These are phyloP conservation scores for Crax fasciolata DNA, from an alignment of 2,797 vertebrate species.

Conservation along the genomic window DNA sequence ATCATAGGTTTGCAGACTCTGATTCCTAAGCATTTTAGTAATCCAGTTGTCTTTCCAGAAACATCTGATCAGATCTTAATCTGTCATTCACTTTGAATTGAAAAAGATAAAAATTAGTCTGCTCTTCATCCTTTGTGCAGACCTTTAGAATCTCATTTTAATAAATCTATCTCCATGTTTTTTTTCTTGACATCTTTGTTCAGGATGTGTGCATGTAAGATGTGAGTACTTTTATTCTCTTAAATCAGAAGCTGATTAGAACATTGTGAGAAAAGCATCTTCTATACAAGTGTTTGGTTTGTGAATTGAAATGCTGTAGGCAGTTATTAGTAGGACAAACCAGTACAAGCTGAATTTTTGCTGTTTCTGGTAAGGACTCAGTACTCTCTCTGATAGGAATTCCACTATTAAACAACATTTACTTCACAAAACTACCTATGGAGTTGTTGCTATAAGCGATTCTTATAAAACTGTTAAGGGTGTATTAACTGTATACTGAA, in stretches of 20 bases:
- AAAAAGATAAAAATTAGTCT: background rate
- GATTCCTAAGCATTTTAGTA: background rate
- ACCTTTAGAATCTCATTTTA: background rate
- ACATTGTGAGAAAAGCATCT: background rate
- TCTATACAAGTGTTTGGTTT: background rate
- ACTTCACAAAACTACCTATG: background rate
- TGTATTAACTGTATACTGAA: background rate
- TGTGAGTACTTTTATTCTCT: background rate
- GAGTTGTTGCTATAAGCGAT: background rate
- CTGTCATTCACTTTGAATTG: background rate
- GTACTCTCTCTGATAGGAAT: background rate
- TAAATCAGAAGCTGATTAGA: background rate
- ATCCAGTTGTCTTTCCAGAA: background rate
- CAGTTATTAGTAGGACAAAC: background rate
- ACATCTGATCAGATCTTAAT: background rate
- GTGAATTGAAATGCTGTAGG: background rate
- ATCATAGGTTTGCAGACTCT: background rate
- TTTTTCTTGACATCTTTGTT: background rate
- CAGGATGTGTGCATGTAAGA: background rate
- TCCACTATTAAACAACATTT: background rate
- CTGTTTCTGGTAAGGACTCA: background rate
- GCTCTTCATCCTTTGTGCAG: background rate
- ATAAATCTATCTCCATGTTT: background rate
- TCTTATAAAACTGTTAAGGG: background rate
- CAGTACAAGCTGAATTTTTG: background rate